phyloP scores from a whole-genome alignment of 2,888 invertebrate species.

The Polyommatus icarus region DNA sequence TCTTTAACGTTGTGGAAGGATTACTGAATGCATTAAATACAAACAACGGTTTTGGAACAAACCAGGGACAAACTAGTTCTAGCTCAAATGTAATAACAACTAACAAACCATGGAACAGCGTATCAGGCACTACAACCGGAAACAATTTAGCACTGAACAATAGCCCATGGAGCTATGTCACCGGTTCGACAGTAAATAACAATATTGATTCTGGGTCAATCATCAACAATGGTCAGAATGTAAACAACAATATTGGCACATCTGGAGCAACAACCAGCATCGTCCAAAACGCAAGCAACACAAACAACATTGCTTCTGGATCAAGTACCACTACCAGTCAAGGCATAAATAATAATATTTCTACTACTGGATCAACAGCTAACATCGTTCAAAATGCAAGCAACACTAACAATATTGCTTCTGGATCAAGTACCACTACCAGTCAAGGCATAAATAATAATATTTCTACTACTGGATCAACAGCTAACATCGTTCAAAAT shows the following conservation, averaged over 20 bases:
- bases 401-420: neutral
- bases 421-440: neutral
- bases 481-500: neutral
- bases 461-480: neutral
- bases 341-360: neutral
- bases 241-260: neutral
- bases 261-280: neutral
- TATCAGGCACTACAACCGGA: neutral
- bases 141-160: neutral
- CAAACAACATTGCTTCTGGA: neutral
- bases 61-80: neutral
- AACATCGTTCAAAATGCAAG: too few relatives aligned
- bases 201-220: neutral
- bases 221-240: neutral
- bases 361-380: neutral
- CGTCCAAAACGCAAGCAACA: neutral
- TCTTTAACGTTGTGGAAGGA: neutral
- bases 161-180: neutral
- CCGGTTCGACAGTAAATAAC: neutral
- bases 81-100: neutral
- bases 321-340: neutral
- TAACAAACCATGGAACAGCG: neutral
- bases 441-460: neutral
- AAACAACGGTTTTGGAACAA: neutral
- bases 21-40: neutral